phyloP scores from a whole-genome alignment of 1,140 invertebrate species.

The Pygmarrhopalites habei region DNA sequence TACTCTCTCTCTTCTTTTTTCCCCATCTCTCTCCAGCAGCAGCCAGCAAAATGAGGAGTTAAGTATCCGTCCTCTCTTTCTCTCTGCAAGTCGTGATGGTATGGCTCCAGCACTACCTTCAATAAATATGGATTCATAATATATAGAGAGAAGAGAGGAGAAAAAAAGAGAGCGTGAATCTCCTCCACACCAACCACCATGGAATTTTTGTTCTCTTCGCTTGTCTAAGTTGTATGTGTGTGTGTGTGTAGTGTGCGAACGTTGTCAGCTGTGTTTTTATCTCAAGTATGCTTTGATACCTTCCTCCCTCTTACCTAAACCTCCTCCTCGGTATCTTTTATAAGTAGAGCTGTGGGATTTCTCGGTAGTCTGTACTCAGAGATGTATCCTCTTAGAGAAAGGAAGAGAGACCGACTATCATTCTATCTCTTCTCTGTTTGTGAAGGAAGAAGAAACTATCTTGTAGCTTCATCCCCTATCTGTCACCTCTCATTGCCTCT shows the following conservation, averaged over 20 bases:
- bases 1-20: too few species aligned
- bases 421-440: conserved; percentile 9
- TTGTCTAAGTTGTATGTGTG: too few species aligned
- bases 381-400: conserved; percentile 1
- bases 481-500: conserved; percentile 16
- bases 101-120: too few species aligned
- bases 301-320: neutral
- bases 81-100: too few species aligned
- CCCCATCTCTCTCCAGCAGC: too few species aligned
- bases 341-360: neutral
- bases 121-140: too few species aligned
- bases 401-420: neutral
- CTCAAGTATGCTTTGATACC: conserved; percentile 19
- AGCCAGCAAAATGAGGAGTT: too few species aligned
- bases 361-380: neutral
- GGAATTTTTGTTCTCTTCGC: neutral
- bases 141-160: too few species aligned
- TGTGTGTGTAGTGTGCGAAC: conserved; percentile 23
- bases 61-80: too few species aligned
- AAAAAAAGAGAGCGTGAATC: too few species aligned
- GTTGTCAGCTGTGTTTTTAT: conserved; percentile 31
- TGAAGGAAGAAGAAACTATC: too few species aligned
- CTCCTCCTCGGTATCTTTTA: neutral
- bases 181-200: too few species aligned
- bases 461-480: neutral